These are phyloP conservation scores for Trachythela sp. DNA, from an alignment of 64 coral and sea anemone genomes.

Conservation along the genomic window DNA sequence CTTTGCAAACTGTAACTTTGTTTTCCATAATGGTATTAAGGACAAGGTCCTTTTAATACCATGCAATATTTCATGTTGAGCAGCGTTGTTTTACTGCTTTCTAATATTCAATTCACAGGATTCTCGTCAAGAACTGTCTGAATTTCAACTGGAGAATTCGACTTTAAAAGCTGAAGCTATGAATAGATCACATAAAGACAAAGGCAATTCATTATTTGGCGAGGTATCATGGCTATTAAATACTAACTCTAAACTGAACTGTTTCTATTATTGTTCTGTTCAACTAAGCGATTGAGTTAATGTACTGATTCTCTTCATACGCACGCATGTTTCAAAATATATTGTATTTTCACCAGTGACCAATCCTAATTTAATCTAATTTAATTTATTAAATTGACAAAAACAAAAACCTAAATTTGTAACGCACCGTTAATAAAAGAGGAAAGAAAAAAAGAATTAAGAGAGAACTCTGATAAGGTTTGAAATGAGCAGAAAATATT, in stretches of 20 bases:
- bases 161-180: conserved; percentile 66
- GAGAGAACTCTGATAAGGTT: no score
- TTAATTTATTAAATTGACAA: no score
- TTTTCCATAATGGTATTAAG: neutral
- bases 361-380: no score
- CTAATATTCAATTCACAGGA: conserved; percentile 25
- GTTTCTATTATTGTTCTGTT: neutral
- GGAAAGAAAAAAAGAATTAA: no score
- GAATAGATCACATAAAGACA: conserved; percentile 63
- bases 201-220: conserved; percentile 97
- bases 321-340: no score
- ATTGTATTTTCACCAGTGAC: no score
- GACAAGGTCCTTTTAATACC: neutral
- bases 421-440: no score
- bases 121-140: conserved; percentile 71
- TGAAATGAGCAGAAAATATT: no score
- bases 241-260: neutral
- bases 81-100: neutral
- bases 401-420: no score
- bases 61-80: neutral
- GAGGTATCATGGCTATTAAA: conserved; percentile 33
- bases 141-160: conserved; percentile 77
- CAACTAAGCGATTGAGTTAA: neutral
- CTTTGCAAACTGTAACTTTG: no score
- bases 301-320: no score